Base-by-base conservation (phyloP, 2,797 vertebrate genomes). In the Argentina silus region DNA sequence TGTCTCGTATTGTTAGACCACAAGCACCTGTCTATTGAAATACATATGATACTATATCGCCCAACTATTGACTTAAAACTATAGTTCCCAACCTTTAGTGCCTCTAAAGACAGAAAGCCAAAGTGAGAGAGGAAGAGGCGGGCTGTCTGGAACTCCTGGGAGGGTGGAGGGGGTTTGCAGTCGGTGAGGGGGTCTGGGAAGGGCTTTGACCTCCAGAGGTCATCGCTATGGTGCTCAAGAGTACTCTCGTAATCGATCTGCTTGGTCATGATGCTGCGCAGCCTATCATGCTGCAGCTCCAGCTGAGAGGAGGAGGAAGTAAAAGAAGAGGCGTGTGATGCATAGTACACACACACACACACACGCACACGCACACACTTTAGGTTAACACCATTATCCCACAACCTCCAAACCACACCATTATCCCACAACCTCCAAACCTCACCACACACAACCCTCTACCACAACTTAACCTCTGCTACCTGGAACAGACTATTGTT, bases 41-140 rank as follows among this genome's bases (percentile, higher is more conserved):
- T 57, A 59, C 5, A 59, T 12, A 11, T 1, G 9, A 60, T 60
- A 59, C 17, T 11, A 57, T 17, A 59, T 19, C 10, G 56, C 3
- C 56, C 19, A 59, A 59, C 21, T 21, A 59, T 21, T 59, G 56
- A 57, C 19, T 51, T 12, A 51, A 71, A 69, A 65, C 69, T 0
- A 36, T 43, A 45, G 50, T 68, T 12, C 56, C 27, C 15, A 67
- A 98, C 97, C 95, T 98, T 98, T 80, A 98, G 78, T 5, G 97
- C 96, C 84, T 98, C 97, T 77, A 98, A 92, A 0, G 97, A 98
- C 76, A 98, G 94, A 89, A 98, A 98, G 45, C 97, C 96, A 0
- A 98, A 97, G 80, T 98, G 97, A 0, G 97, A 98, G 73, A 98
- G 95, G 89, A 98, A 96, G 67, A 98, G 95, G 21, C 97, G 96